Evolutionary conservation across 2,888 invertebrate genomes (phyloP).

Genomic region (Lissocephala sabroskyi): DNA sequence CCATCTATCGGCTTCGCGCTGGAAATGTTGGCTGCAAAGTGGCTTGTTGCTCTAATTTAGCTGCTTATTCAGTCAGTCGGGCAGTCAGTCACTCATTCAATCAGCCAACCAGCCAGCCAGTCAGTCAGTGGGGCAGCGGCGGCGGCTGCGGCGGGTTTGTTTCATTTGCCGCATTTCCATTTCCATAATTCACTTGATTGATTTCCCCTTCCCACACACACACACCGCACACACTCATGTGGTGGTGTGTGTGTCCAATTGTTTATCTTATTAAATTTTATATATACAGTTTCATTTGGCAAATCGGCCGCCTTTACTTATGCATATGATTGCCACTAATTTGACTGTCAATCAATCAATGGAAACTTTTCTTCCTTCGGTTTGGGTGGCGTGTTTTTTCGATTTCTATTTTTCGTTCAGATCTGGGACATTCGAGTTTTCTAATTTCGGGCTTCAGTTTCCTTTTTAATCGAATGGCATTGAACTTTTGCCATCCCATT

Average conservation of each 20-base stretch:
- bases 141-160: background rate
- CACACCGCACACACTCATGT: no score
- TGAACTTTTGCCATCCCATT: background rate
- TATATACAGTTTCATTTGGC: constrained; percentile 5
- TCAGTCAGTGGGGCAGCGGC: background rate
- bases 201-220: constrained; percentile 28
- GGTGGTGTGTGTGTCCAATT: no score
- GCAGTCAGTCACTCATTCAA: no score
- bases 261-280: no score
- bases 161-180: constrained; percentile 7
- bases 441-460: no score
- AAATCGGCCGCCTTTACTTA: constrained; percentile 10
- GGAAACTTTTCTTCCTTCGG: no score
- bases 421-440: no score
- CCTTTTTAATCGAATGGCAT: no score
- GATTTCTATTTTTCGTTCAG: constrained; percentile 6
- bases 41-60: background rate
- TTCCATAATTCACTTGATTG: constrained; percentile 54
- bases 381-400: constrained; percentile 20
- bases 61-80: no score
- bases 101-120: no score
- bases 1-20: no score
- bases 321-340: constrained; percentile 53
- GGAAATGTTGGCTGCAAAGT: no score
- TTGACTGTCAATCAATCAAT: constrained; percentile 53